Base-by-base conservation (phyloP, 1,140 invertebrate species). In the Sitobion miscanthi region DNA sequence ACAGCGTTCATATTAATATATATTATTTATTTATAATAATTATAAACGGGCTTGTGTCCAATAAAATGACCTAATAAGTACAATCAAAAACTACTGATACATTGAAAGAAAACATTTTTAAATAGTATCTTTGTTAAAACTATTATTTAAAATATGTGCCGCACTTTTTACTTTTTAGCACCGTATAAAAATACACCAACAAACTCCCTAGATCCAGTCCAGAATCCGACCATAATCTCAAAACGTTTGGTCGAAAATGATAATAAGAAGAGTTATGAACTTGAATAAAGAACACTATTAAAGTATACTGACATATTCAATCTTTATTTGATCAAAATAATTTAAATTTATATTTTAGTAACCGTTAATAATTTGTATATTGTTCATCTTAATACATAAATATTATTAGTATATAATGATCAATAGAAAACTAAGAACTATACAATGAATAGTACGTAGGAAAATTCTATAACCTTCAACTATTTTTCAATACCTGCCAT, bases 391-490 rank as follows among this genome's bases (percentile, higher is more conserved):
- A 54, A 38, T 38, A 89, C 23, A 54, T 54, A 20, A 4, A 89
- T 11, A 77, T 77, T 77, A 35, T n/a, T 77, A 69, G 14, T 54
- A 25, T 23, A 54, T 38, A 54, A 23, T 89, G n/a, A 89, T 89
- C 49, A 89, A 89, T 89, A 89, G 35, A 89, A 54, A 54, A 89
- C 35, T 49, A 82, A 91, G 82, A 49, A 9, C 11, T 35, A 85
- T 85, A 83, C 42, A 91, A 38, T 52, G 23, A 82, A 49, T 38
- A 35, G 69, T 11, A 91, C 30, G 9, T n/a, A 52, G 30, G 45
- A n/a, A 83, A 85, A 91, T 45, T 69, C 45, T 91, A 82, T 23
- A 21, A 25, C 47, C 90, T 91, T 91, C 69, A 91, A 83, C 83
- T 91, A 91, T 91, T 91, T 49, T 47, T 11, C 1, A 77, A 42